These are phyloP conservation scores for Muschampia plurimacula DNA, from an alignment of 2,888 invertebrate species.

Conservation along the genomic window DNA sequence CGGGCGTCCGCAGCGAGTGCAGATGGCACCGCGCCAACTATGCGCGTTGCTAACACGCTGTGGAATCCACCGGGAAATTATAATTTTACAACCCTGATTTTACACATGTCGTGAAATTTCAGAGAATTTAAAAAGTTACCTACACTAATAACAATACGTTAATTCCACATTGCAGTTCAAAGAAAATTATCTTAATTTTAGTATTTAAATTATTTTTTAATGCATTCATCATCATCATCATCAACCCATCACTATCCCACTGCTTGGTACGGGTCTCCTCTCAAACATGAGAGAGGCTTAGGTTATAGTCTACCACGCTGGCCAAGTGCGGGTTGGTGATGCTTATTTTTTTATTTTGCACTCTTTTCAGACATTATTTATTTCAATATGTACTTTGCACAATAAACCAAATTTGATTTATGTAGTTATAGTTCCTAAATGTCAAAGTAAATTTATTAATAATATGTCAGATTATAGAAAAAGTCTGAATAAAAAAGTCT, in stretches of 20 bases:
- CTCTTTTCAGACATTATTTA: no score
- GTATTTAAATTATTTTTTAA: background rate
- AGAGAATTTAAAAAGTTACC: constrained; percentile 49
- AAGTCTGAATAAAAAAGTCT: background rate
- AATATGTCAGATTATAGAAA: no score
- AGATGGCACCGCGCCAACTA: constrained; percentile 64
- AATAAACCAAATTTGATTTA: no score
- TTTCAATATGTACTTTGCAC: no score
- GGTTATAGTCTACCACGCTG: no score
- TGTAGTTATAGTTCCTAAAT: no score
- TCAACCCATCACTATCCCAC: no score
- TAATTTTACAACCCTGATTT: constrained; percentile 58
- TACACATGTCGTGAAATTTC: constrained; percentile 55
- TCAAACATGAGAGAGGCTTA: no score
- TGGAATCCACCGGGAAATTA: constrained; percentile 64
- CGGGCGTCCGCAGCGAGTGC: constrained; percentile 70
- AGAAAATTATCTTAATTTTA: constrained; percentile 40
- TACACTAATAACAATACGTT: constrained; percentile 48
- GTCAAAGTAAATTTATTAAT: no score
- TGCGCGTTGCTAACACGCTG: constrained; percentile 64
- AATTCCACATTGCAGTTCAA: constrained; percentile 52
- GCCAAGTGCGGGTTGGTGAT: fast-evolving
- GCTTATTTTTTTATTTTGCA: no score
- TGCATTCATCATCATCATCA: no score
- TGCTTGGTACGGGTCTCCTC: no score